These are phyloP conservation scores for Xylota sylvarum DNA, from an alignment of 2,888 invertebrate species.

Conservation along the genomic window DNA sequence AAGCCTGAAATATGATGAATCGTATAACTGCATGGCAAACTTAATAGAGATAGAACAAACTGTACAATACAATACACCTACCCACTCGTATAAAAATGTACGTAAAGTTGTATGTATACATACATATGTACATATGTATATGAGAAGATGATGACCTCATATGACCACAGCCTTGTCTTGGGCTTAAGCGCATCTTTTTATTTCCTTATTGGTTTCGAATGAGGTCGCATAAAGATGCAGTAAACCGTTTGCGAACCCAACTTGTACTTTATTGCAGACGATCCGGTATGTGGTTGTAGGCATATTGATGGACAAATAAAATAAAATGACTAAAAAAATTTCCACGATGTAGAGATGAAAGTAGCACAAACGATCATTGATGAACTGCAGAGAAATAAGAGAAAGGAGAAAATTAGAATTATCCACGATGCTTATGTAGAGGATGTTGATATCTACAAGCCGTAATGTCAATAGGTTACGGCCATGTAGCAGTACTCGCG, in stretches of 20 bases:
- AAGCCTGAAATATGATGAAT: neutral
- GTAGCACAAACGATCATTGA: conserved; percentile 56
- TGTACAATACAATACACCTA: neutral
- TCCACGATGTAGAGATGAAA: conserved; percentile 39
- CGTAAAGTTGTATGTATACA: neutral
- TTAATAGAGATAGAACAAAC: neutral
- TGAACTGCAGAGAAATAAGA: conserved; percentile 16
- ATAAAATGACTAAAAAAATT: conserved; percentile 27
- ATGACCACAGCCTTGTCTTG: conserved; percentile 54
- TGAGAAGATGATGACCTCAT: conserved; percentile 50
- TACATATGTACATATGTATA: neutral
- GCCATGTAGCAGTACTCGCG: conserved; percentile 2
- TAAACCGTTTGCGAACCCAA: conserved; percentile 30
- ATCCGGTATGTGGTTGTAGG: conserved; percentile 36
- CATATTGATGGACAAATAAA: conserved; percentile 33
- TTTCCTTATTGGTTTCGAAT: conserved; percentile 48
- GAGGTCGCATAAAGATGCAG: conserved; percentile 51
- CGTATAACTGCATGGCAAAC: neutral
- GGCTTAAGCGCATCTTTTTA: conserved; percentile 45
- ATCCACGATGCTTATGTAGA: neutral
- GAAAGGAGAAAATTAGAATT: conserved; percentile 21
- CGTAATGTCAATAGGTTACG: conserved; percentile 40
- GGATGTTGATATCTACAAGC: neutral
- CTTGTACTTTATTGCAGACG: conserved; percentile 5
- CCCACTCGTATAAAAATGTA: too few species aligned